These are phyloP conservation scores for Pandion haliaetus DNA, from an alignment of 2,113 vertebrate species.

Conservation along the genomic window DNA sequence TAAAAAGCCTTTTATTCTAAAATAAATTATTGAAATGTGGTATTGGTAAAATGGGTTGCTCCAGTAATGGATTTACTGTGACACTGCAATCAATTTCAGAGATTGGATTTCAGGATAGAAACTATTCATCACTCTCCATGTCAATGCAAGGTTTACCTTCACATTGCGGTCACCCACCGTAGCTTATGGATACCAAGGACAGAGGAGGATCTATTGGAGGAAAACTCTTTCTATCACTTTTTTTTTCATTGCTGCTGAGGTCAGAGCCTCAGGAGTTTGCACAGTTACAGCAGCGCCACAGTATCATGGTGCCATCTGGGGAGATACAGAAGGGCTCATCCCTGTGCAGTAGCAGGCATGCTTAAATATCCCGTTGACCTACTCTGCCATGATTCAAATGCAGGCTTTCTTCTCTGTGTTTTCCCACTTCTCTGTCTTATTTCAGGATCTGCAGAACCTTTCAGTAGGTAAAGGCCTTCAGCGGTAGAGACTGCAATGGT, in stretches of 20 bases:
- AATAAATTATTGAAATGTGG: constrained; percentile 69
- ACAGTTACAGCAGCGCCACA: neutral
- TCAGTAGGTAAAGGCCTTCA: neutral
- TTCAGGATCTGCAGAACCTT: neutral
- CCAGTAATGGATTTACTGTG: constrained; percentile 64
- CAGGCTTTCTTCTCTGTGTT: neutral
- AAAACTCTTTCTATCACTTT: neutral
- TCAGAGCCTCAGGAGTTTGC: neutral
- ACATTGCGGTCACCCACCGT: constrained; percentile 35
- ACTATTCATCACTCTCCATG: constrained; percentile 61
- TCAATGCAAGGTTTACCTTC: constrained; percentile 41
- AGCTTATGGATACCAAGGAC: neutral
- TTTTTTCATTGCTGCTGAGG: neutral
- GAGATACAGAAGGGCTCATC: neutral
- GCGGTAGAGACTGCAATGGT: neutral
- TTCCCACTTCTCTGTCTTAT: neutral
- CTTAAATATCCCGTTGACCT: neutral
- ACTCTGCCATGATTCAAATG: no score
- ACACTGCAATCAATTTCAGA: constrained; percentile 61
- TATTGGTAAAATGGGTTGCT: constrained; percentile 41
- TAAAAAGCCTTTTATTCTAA: constrained; percentile 69
- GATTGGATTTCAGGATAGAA: constrained; percentile 66
- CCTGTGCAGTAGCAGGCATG: neutral
- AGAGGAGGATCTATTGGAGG: neutral
- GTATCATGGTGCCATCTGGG: neutral